Base-by-base conservation (phyloP, 2,113 vertebrate species). In the Fregata magnificens region DNA sequence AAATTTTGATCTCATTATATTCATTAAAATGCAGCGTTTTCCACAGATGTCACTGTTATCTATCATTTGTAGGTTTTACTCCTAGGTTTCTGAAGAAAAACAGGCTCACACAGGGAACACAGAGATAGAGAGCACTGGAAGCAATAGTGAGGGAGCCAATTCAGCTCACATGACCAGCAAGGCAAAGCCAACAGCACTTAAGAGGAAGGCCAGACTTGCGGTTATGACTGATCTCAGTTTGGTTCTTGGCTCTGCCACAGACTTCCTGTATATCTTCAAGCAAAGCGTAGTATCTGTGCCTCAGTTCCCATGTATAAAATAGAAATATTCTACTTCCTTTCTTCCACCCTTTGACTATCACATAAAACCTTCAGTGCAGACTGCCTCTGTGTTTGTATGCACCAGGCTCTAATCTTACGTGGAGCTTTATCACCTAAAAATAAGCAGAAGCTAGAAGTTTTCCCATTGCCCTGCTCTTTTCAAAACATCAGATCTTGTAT, bases 231-330 rank as follows among this genome's bases (percentile, higher is more conserved):
- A 94, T 94, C 69, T 91, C 66, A 50, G 81, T 42, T 91, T 70
- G 79, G 83, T 69, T 89, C 86, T 94, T 93, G 88, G 89, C 83
- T 89, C 81, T 91, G 89, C 89, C 93, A 76, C 93, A 96, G 73
- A 82, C 62, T 95, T 96, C 88, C 93, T 82, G 83, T 70, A 72
- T 58, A 87, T 91, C 81, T 94, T 42, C 2, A 14, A 79, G 65
- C 69, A 49, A 61, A 63, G 61, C 3, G 1, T 22, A 91, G 28
- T 61, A 56, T 63, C 63, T 91, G 71, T 2, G 31, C 69, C 53
- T 93, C 89, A 77, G 77, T 72, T 93, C 89, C 86, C 70, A 26
- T 58, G 66, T 82, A 66, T 62, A 69, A 90, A 95, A 9, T 5
- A 84, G 81, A 84, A 79, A 19, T 29, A 47, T 19, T 49, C 16